phyloP scores from a whole-genome alignment of 2,113 vertebrate species.

The Xenus cinereus region DNA sequence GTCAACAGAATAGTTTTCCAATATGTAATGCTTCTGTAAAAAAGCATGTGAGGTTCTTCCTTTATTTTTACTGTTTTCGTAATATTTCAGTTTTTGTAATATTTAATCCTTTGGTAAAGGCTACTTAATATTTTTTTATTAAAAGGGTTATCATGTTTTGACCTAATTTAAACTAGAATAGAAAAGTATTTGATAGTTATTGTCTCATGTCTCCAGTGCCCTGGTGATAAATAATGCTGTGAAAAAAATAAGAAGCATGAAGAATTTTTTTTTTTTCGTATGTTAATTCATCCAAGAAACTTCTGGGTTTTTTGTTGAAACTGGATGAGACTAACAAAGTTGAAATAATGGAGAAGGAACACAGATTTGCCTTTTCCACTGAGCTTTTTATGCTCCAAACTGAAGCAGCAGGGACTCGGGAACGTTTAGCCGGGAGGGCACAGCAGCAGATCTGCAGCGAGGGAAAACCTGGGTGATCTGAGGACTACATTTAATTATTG shows the following conservation, averaged over 20 bases:
- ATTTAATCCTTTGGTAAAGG: background rate
- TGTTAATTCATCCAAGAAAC: background rate
- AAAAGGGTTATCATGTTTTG: background rate
- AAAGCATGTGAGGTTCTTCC: background rate
- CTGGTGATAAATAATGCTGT: background rate
- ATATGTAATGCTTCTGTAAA: background rate
- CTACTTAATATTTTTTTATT: background rate
- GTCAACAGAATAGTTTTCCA: background rate
- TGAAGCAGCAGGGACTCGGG: background rate
- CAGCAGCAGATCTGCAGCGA: background rate
- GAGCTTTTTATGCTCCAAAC: background rate
- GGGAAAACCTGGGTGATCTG: background rate
- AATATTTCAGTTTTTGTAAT: background rate
- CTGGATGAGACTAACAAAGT: background rate
- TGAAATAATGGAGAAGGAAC: background rate
- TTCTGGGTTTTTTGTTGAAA: background rate
- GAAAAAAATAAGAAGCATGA: background rate
- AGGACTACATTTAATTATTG: background rate
- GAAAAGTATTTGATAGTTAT: background rate
- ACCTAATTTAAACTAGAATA: background rate
- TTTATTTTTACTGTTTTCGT: background rate
- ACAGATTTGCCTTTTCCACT: background rate
- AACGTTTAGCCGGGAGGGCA: background rate
- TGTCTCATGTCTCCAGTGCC: background rate
- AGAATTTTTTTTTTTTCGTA: fast-evolving